Conservation (phyloP, 1,140 invertebrate species). For the Psilanteris sp. region DNA sequence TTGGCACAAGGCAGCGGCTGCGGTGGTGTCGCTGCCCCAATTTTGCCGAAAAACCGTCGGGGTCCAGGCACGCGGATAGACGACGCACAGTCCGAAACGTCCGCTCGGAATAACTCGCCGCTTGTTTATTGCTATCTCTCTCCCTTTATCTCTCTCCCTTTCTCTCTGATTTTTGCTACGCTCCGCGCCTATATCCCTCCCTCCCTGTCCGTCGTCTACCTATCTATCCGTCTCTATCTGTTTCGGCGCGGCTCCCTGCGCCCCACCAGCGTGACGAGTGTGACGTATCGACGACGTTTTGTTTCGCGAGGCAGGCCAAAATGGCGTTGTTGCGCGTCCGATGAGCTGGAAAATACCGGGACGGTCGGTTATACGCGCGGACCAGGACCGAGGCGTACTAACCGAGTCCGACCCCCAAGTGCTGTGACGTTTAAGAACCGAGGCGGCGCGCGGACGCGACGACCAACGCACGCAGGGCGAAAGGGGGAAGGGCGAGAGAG, state of each 20-base stretch:
- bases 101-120: conserved; percentile 44
- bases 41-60: conserved; percentile 27
- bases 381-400: conserved; percentile 75
- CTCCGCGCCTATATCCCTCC: conserved; percentile 12
- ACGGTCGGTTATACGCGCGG: conserved; percentile 64
- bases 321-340: conserved; percentile 72
- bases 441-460: conserved; percentile 46
- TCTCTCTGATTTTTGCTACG: conserved; percentile 4
- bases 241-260: not conserved
- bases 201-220: not conserved
- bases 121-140: conserved; percentile 46
- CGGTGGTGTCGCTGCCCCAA: conserved; percentile 18
- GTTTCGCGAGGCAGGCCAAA: conserved; percentile 61
- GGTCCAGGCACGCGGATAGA: conserved; percentile 29
- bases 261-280: conserved; percentile 21
- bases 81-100: conserved; percentile 46
- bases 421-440: conserved; percentile 75
- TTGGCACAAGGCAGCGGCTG: conserved; percentile 38
- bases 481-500: conserved; percentile 14
- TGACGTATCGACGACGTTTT: conserved; percentile 43
- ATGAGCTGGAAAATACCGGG: conserved; percentile 74
- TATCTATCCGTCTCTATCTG: conserved; percentile 13
- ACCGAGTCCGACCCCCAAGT: conserved; percentile 73
- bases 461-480: conserved; percentile 11
- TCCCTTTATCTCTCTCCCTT: not conserved